Conservation (phyloP, 2,797 vertebrate genomes). For the Alectoris magna region DNA sequence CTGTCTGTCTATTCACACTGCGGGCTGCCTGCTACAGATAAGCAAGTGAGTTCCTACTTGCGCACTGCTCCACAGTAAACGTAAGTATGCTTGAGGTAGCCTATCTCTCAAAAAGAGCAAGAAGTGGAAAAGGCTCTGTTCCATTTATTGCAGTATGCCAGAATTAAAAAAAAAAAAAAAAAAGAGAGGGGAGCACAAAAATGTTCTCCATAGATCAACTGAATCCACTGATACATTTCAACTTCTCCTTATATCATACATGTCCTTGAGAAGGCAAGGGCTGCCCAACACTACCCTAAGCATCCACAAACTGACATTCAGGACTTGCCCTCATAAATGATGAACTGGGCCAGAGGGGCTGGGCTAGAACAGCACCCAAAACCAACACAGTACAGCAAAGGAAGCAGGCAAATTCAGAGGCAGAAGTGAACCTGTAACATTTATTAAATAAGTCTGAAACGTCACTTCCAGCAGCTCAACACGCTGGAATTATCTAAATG, state of each 20-base stretch:
- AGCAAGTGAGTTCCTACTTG: background rate
- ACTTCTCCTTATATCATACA: background rate
- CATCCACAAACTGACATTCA: background rate
- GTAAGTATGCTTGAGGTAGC: background rate
- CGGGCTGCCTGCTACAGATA: background rate
- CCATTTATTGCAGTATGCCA: conserved; percentile 18
- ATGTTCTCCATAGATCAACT: background rate
- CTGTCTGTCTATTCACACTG: background rate
- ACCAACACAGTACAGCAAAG: rapidly evolving
- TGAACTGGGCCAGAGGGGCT: background rate
- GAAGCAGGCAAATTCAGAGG: background rate
- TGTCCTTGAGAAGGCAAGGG: background rate
- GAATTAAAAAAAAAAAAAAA: background rate
- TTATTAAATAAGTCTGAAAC: background rate
- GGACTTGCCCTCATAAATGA: background rate
- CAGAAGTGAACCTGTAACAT: background rate
- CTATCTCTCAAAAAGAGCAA: background rate
- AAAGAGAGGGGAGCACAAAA: background rate
- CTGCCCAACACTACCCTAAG: background rate
- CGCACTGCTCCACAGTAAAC: background rate
- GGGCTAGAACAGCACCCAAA: background rate
- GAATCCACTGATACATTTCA: background rate
- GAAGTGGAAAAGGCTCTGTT: background rate
- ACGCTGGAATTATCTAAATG: background rate
- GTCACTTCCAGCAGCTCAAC: background rate